phyloP scores from a whole-genome alignment of 2,797 vertebrate species.

The Podargus strigoides region DNA sequence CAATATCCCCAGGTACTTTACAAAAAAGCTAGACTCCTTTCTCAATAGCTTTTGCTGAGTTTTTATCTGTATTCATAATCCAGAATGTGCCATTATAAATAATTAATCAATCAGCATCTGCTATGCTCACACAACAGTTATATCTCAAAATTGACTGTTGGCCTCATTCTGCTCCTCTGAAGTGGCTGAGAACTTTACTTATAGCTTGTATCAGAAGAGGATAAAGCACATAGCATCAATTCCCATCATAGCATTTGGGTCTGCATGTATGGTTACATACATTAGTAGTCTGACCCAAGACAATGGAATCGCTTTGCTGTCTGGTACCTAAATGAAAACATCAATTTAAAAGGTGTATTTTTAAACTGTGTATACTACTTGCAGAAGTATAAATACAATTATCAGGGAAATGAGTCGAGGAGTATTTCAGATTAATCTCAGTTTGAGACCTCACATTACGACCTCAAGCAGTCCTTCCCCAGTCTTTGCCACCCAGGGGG shows the following conservation, averaged over 20 bases:
- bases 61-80: constrained; percentile 34
- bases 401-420: neutral
- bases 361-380: neutral
- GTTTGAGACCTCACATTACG: accelerated
- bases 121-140: neutral
- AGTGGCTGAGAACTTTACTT: neutral
- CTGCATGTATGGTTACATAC: neutral
- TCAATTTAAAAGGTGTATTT: neutral
- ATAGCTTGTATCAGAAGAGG: neutral
- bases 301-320: neutral
- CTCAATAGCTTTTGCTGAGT: constrained; percentile 12
- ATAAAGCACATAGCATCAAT: neutral
- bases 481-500: neutral
- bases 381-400: neutral
- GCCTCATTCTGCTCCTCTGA: neutral
- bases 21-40: neutral
- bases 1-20: constrained; percentile 21
- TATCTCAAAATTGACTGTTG: neutral
- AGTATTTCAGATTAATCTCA: neutral
- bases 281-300: neutral
- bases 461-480: neutral
- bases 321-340: neutral
- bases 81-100: constrained; percentile 25
- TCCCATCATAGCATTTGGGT: neutral
- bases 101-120: constrained; percentile 40